A percentile compares a stretch with the other conserved stretches of the same genome.
phyloP scores from a whole-genome alignment of 1,140 invertebrate species.

The Platyscapa corneri region DNA sequence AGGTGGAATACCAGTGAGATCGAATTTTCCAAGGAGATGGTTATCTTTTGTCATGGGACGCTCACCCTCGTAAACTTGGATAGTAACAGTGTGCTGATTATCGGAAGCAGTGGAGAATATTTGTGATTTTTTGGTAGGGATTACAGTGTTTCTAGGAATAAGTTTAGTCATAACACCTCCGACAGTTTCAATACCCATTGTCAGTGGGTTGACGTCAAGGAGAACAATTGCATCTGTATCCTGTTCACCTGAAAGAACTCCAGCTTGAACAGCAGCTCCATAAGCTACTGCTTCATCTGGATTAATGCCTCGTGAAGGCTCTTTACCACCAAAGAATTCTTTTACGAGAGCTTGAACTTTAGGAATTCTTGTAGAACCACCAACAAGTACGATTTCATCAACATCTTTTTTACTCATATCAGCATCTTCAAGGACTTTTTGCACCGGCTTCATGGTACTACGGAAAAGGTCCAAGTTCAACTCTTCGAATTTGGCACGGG shows the following conservation, averaged over 20 bases:
- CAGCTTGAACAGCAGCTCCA: conserved; percentile 98
- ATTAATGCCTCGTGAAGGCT: conserved; percentile 98
- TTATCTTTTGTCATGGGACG: conserved; percentile 99
- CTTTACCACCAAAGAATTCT: conserved; percentile 98
- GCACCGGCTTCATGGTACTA: conserved; percentile 98
- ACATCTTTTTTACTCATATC: conserved; percentile 99
- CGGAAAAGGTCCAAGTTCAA: conserved; percentile 99
- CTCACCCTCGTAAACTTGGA: conserved; percentile 98
- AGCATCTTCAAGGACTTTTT: conserved; percentile 97
- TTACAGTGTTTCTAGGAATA: conserved; percentile 98
- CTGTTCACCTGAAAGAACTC: conserved; percentile 91
- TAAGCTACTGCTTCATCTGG: conserved; percentile 99
- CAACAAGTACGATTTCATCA: conserved; percentile 98
- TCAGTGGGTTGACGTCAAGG: conserved; percentile 98
- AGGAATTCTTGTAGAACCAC: conserved; percentile 98
- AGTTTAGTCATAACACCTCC: conserved; percentile 99
- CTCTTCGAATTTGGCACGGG: conserved; percentile 99
- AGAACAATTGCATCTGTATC: conserved; percentile 97
- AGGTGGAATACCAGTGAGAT: conserved; percentile 97
- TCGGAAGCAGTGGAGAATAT: conserved; percentile 99
- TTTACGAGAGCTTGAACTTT: conserved; percentile 99
- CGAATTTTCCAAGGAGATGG: conserved; percentile 97
- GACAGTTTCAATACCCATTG: conserved; percentile 99
- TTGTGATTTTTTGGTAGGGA: conserved; percentile 99
- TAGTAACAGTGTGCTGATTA: conserved; percentile 99